phyloP scores from a whole-genome alignment of 2,797 vertebrate genomes.

The Botia almorhae region DNA sequence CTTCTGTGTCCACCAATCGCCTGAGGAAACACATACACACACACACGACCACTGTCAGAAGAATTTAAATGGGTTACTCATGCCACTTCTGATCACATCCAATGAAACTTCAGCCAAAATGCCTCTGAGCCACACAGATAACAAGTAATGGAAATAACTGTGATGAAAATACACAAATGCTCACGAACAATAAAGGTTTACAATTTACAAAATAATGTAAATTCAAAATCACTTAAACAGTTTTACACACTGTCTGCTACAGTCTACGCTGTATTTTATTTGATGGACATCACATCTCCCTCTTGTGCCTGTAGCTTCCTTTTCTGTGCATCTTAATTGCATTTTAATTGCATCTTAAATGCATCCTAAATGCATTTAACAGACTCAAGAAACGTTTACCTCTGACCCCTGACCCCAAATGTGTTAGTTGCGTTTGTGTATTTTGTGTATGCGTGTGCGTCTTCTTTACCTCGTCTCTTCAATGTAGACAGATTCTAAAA shows the following conservation, averaged over 20 bases:
- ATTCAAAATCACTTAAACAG: neutral
- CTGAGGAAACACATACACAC: conserved; percentile 66
- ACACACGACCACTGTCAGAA: conserved; percentile 22
- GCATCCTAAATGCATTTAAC: neutral
- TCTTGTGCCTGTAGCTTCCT: neutral
- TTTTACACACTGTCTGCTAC: neutral
- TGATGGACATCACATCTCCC: neutral
- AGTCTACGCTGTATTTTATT: neutral
- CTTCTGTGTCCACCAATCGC: conserved; percentile 86
- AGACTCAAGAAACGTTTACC: conserved; percentile 14
- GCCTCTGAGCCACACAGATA: conserved; percentile 26
- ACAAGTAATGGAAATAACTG: neutral
- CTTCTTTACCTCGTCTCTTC: conserved; percentile 85
- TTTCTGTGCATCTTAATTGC: too few species aligned
- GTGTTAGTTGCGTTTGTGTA: neutral
- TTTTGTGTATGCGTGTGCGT: neutral
- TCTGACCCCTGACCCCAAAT: conserved; percentile 13
- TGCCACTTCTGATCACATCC: conserved; percentile 42
- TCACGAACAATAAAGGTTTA: neutral
- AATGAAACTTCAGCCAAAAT: conserved; percentile 8
- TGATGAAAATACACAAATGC: too few species aligned
- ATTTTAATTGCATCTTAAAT: too few species aligned
- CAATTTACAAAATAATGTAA: neutral
- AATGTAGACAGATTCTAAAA: conserved; percentile 88
- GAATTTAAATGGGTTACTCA: conserved; percentile 39